Percentiles rank a stretch among this genome's conserved stretches.
These are phyloP conservation scores for Tachycineta bicolor DNA, from an alignment of 2,113 vertebrate species.

Conservation along the genomic window DNA sequence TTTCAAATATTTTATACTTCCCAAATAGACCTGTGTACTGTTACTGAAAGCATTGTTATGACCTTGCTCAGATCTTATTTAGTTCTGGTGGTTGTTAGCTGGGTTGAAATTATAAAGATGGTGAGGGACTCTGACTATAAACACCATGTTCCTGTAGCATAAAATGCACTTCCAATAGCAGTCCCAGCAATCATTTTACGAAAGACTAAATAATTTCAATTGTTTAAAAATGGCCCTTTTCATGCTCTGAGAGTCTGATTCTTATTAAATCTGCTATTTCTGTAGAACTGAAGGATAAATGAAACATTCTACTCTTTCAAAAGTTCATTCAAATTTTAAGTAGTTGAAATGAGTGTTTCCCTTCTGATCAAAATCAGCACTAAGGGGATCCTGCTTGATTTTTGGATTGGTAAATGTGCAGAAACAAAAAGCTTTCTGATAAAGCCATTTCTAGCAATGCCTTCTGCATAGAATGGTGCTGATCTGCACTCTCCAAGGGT, in stretches of 20 bases:
- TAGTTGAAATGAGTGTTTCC: background rate
- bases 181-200: background rate
- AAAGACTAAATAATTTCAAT: background rate
- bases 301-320: background rate
- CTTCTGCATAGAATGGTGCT: background rate
- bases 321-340: background rate
- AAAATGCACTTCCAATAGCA: background rate
- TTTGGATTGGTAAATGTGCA: background rate
- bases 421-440: background rate
- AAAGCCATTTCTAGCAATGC: background rate
- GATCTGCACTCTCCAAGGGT: background rate
- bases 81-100: background rate
- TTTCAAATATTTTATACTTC: conserved; percentile 29
- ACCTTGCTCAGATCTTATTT: background rate
- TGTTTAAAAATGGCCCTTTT: background rate
- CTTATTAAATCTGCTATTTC: background rate
- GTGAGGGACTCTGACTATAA: background rate
- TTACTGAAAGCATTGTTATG: background rate
- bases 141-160: background rate
- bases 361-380: background rate
- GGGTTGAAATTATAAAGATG: background rate
- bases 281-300: background rate
- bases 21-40: background rate
- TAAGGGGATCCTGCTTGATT: background rate
- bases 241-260: background rate